Evolutionary conservation across 2,888 invertebrate genomes (phyloP), one percentile per base, ranked within the genome.

Genomic region (Brachynemurus nebulosus): DNA sequence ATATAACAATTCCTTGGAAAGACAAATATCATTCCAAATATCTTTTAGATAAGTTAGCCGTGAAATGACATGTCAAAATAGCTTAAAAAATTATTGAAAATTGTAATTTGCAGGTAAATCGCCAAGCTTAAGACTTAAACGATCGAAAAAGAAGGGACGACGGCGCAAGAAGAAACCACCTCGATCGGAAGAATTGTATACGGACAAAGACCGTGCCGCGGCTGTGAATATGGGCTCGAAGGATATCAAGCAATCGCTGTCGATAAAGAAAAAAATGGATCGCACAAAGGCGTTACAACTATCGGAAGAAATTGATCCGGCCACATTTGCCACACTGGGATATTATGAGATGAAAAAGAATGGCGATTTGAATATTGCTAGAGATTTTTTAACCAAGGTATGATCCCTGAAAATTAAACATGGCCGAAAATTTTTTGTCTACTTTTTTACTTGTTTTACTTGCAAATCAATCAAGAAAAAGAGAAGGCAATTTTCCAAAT

Each of bases 141-240:
- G 18, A n/a, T 17, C 11, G 7, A 17, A 4, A n/a, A 17, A 36
- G 16, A 11, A 36, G n/a, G 19, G 46, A 51, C 21, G 62, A 59
- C 42, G 59, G 60, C 68, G 67, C 48, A 62, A 67, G 2, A 68
- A 68, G 42, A 59, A 63, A 46, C 49, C 42, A 56, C 67, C 30
- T 55, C 61, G 27, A 58, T 58, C 66, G 47, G 86, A 88, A 53
- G 90, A 90, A 57, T 64, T 85, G 17, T 91, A 89, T 57, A 90
- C 89, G 16, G 91, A 91, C 59, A 91, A 91, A 57, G 90, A 90
- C 59, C 70, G 91, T 5, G 91, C 90, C 0, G 90, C 91, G 0
- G 89, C 90, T 1, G 89, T 89, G 12, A 84, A 86, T 56, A 74
- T 85, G 72, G 86, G 86, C 0, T 80, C 78, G n/a, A 79, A 76